Percentiles rank a stretch among this genome's conserved stretches.
Evolutionary conservation across 2,888 invertebrate genomes (phyloP).

Genomic region (Torymus auratus): DNA sequence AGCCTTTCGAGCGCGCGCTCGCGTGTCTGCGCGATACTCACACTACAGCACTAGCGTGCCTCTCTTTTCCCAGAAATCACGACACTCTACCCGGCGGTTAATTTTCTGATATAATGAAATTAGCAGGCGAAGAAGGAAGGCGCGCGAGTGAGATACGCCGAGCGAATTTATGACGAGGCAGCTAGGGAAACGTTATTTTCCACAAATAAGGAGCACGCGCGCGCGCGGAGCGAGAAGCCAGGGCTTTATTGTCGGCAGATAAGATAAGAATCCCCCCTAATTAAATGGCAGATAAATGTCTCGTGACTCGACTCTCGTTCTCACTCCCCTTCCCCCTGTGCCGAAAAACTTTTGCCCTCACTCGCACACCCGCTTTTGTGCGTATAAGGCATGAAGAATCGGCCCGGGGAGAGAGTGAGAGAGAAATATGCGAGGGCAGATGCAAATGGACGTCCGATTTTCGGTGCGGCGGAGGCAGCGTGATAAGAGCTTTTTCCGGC

Average conservation of each 20-base stretch:
- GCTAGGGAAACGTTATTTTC: slow-evolving; percentile 51
- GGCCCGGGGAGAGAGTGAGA: neutral
- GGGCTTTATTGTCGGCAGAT: slow-evolving; percentile 54
- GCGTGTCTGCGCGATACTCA: too few species aligned
- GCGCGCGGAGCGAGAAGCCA: slow-evolving; percentile 14
- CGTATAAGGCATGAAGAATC: neutral
- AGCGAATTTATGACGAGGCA: slow-evolving; percentile 47
- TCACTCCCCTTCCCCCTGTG: neutral
- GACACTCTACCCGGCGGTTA: slow-evolving; percentile 12
- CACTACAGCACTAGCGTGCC: too few species aligned
- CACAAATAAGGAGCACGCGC: slow-evolving; percentile 50
- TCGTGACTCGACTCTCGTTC: neutral
- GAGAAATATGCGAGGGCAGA: neutral
- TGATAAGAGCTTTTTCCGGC: slow-evolving; percentile 13
- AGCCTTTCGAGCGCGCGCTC: neutral
- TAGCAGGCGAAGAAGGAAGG: slow-evolving; percentile 18
- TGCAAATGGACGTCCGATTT: slow-evolving; percentile 22
- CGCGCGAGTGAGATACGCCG: slow-evolving; percentile 21
- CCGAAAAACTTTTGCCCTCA: too few species aligned
- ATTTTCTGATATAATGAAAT: slow-evolving; percentile 47
- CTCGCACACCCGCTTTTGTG: too few species aligned
- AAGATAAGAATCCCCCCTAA: slow-evolving; percentile 57
- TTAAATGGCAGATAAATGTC: slow-evolving; percentile 55
- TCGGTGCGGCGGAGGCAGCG: neutral
- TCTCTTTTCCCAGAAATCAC: neutral